Evolutionary conservation across 2,797 vertebrate genomes (phyloP), one percentile per base, ranked within the genome.

Genomic region (Hyperoplus lanceolatus): DNA sequence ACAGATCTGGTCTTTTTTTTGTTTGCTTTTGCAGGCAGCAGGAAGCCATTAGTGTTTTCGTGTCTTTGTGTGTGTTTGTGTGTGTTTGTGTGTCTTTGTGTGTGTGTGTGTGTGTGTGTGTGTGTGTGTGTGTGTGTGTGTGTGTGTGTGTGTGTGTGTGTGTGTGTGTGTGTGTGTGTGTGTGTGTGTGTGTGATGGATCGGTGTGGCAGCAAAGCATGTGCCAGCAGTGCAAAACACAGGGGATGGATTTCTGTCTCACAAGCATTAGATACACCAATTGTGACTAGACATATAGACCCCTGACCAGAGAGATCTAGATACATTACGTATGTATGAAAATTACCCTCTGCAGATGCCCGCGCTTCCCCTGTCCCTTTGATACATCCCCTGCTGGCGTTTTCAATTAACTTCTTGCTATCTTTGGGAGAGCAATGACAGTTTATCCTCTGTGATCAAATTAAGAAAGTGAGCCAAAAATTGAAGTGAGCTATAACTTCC

Each of bases 321-420:
- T 51, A 69, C 18, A 63, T 8, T 29, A 45, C 7, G 16, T 46
- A 53, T 29, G 39, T 62, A 75, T 64, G 39, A 68, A 80, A 84
- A 62, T 69, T 46, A 18, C 64, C 78, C 46, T 71, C 46, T 54
- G 68, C 73, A 54, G 58, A 73, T 51, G 55, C 59, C 6, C 62
- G 76, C 80, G 75, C 62, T 64, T 41, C 59, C 43, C 38, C 36
- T 45, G 56, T 70, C 77, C 45, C 75, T 83, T 75, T 86, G 86
- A 91, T 85, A 84, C 75, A 79, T 85, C 75, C 75, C 79, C 68
- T 61, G 76, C 70, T 87, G 74, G 79, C 58, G 83, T 89, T 90
- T 92, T 87, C 88, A 91, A 90, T 93, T 84, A 93, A 89, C 87
- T 89, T 90, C 68, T 84, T 91, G 85, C 85, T 90, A 90, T 87